Base-by-base conservation (phyloP, 2,888 invertebrate genomes). In the Campaea margaritaria region DNA sequence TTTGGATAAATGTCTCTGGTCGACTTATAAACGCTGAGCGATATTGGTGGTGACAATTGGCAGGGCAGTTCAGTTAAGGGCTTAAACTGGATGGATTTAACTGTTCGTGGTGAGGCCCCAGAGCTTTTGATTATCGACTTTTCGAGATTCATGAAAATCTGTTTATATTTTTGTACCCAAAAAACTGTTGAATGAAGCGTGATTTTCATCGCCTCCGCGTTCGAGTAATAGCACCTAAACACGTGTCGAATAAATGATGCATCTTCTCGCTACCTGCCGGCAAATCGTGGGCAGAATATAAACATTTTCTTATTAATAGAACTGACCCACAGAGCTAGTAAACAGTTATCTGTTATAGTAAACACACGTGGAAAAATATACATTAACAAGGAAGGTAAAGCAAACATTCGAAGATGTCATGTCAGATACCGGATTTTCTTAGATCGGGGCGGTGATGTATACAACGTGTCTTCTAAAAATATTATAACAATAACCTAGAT, bases 291-390 rank as follows among this genome's bases (percentile, higher is more conserved):
- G 34, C 38, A 42, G 11, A n/a, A 39, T 39, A 16, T 31, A 53
- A 16, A 53, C 44, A 53, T n/a, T 14, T 15, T n/a, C 15, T 14
- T 53, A 58, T 53, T 27, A 39, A 39, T 53, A 58, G 48, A 53
- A 58, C 58, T 48, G 48, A 58, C 44, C 53, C 28, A 50, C 47
- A 58, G 38, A 58, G 48, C 58, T 58, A 39, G 31, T 51, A 27
- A 47, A 36, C 15, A 7, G 16, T 46, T 15, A 15, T 14, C 15
- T 36, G 27, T 52, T 58, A 52, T 52, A 52, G 43, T 58, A 48
- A 52, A 58, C 58, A 58, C 34, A 52, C 38, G 15, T 41, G 15
- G 34, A 52, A 46, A 43, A 48, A 42, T 21, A 21, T 21, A 21
- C 21, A 5, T 3, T 2, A 47, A 50, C 41, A 38, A 27, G 41